Evolutionary conservation across 2,888 invertebrate species (phyloP).

Genomic region (Stramonita haemastoma): DNA sequence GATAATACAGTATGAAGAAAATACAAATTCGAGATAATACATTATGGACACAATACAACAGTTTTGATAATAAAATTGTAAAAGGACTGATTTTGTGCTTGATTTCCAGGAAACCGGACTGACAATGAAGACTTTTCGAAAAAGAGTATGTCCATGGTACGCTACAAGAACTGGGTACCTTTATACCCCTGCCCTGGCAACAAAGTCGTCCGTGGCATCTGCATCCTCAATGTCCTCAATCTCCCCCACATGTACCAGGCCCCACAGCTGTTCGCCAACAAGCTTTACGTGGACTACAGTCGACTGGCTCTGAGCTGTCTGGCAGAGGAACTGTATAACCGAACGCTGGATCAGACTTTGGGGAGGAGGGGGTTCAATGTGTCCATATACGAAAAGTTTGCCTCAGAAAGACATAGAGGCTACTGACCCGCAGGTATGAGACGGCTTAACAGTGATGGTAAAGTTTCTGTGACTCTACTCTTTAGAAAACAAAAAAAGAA

Average conservation of each 20-base stretch:
- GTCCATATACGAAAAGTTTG: not conserved
- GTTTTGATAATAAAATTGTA: too few species aligned
- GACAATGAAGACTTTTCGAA: not conserved
- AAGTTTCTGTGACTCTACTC: too few species aligned
- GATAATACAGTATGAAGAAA: too few species aligned
- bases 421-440: too few species aligned
- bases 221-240: slow-evolving; percentile 57
- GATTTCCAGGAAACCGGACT: not conserved
- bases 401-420: not conserved
- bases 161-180: slow-evolving; percentile 18
- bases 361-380: not conserved
- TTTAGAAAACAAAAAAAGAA: too few species aligned
- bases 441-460: too few species aligned
- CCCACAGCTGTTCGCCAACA: slow-evolving; percentile 66
- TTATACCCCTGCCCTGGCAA: slow-evolving; percentile 22
- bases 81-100: not conserved
- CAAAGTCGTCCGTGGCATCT: slow-evolving; percentile 28
- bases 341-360: slow-evolving; percentile 37
- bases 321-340: slow-evolving; percentile 60
- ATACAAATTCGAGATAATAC: too few species aligned
- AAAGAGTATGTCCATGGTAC: not conserved
- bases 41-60: too few species aligned
- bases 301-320: slow-evolving; percentile 64
- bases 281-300: slow-evolving; percentile 62
- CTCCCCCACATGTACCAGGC: slow-evolving; percentile 53